A percentile compares a stretch with the other conserved stretches of the same genome.
These are phyloP conservation scores for Cenopis cana DNA, from an alignment of 2,888 invertebrate genomes.

Conservation along the genomic window DNA sequence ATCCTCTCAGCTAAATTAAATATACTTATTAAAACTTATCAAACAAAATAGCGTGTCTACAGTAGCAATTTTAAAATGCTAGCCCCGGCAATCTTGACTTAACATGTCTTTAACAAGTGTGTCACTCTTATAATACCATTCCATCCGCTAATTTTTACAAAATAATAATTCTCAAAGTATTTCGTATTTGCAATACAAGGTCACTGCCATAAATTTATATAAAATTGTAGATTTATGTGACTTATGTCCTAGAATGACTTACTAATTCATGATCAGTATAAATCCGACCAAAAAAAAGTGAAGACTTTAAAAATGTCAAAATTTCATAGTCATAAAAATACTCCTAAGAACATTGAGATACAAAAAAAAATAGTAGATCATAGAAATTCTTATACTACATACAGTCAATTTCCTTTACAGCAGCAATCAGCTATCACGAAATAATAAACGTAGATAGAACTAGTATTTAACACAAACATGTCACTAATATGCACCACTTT, in stretches of 20 bases:
- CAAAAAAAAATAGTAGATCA: too few species aligned
- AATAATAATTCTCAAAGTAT: neutral
- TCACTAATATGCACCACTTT: neutral
- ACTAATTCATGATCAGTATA: neutral
- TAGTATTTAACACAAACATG: neutral
- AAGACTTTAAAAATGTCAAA: too few species aligned
- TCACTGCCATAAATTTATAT: neutral
- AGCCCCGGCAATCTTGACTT: neutral
- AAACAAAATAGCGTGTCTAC: neutral
- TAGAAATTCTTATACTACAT: too few species aligned
- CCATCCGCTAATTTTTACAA: neutral
- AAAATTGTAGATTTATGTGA: neutral
- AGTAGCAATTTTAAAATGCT: neutral
- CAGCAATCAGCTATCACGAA: neutral
- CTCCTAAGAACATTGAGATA: too few species aligned
- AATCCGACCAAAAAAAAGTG: neutral
- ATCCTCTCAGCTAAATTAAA: neutral
- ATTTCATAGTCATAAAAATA: too few species aligned
- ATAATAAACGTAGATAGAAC: neutral
- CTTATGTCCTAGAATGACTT: neutral
- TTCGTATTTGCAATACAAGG: neutral
- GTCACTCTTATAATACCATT: neutral
- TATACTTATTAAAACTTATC: neutral
- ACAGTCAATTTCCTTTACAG: neutral
- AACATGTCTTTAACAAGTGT: neutral